Evolutionary conservation across 2,888 invertebrate genomes (phyloP), one percentile per base, ranked within the genome.

Genomic region (Drosophila differens): DNA sequence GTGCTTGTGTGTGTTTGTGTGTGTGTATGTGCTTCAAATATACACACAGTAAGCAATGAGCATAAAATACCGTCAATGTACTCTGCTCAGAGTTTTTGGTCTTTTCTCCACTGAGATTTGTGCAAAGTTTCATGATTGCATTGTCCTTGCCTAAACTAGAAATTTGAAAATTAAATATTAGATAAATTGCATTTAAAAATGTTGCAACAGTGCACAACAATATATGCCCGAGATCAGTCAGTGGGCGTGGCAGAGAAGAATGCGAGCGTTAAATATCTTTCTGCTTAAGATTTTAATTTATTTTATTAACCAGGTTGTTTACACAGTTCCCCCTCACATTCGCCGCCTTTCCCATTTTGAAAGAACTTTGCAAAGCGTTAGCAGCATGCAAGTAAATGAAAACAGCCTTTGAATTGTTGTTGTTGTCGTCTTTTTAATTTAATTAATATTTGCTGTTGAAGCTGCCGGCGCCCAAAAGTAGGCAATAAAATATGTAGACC

Each of bases 391-490:
- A 60, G 58, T 67, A 66, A 72, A 77, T 66, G 63, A 64, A 68
- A 80, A 65, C 68, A 51, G 60, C 37, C 59, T 60, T 69, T 62
- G 22, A 69, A 71, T 65, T 44, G 33, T 47, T 54, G 22, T 41
- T 62, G 28, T 51, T 47, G 67, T 55, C 39, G 39, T 30, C 41
- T 57, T 70, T 67, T 79, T 74, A 73, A 79, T 84, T 78, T 74
- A 89, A 85, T 85, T 85, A 83, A 76, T 84, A 76, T 81, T 73
- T 75, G 74, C 54, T 72, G 62, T 28, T 63, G n/a, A 25, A 37
- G 49, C 57, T 44, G 54, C n/a, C n/a, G 33, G 57, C 39, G 22
- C 22, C 39, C 19, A 30, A 52, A 51, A 69, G 44, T 51, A 60
- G 58, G 66, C 70, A 58, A 41, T 59, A 65, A 55, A 72, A 75